These are phyloP conservation scores for Lissocephala sabroskyi DNA, from an alignment of 2,888 invertebrate genomes.

Conservation along the genomic window DNA sequence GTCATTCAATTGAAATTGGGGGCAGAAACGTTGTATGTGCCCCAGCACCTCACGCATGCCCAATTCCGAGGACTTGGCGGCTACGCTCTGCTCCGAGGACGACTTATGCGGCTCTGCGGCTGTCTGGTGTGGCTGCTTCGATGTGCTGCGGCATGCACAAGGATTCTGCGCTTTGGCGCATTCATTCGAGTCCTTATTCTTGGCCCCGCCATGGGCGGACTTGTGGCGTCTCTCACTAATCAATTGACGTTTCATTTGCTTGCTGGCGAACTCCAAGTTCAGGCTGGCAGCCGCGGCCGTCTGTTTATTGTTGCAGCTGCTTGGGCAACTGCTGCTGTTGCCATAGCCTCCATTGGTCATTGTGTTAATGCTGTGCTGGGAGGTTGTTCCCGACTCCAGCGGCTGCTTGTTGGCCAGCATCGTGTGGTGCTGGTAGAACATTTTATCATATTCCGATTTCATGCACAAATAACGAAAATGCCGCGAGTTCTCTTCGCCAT, in stretches of 20 bases:
- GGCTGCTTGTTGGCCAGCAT: constrained; percentile 32
- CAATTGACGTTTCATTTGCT: constrained; percentile 21
- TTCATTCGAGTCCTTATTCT: constrained; percentile 11
- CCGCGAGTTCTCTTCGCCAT: constrained; percentile 69
- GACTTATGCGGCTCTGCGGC: constrained; percentile 28
- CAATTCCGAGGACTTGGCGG: constrained; percentile 56
- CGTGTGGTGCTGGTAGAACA: constrained; percentile 70
- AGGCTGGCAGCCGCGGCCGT: not conserved
- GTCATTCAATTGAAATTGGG: constrained; percentile 43
- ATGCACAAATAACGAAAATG: constrained; percentile 71
- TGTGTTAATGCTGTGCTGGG: constrained; percentile 6
- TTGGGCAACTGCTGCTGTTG: not conserved
- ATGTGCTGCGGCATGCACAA: constrained; percentile 38
- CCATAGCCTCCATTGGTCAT: not conserved
- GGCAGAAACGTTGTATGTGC: constrained; percentile 58
- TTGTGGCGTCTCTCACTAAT: constrained; percentile 10
- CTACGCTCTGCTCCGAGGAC: constrained; percentile 47
- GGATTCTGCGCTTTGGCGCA: constrained; percentile 22
- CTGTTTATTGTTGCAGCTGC: not conserved
- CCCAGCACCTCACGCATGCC: constrained; percentile 62
- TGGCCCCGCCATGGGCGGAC: not conserved
- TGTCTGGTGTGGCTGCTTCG: constrained; percentile 22
- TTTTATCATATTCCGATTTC: constrained; percentile 72
- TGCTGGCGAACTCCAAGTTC: constrained; percentile 6
- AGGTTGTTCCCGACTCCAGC: constrained; percentile 13